These are phyloP conservation scores for Chondrosia reniformis DNA, from an alignment of 37 sponge, comb jelly and placozoan genomes.

Conservation along the genomic window DNA sequence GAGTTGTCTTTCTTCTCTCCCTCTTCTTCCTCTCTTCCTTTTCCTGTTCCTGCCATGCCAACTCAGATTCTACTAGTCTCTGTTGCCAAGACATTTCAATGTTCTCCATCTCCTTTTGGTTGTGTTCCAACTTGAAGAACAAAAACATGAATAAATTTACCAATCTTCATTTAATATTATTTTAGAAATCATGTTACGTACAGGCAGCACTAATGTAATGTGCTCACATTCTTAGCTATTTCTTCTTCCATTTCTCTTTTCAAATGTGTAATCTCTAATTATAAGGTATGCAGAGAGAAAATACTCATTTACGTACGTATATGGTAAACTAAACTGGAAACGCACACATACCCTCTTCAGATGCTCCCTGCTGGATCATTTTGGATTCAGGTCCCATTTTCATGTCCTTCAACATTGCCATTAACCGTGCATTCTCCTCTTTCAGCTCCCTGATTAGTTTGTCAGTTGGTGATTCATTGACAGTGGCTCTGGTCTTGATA, in stretches of 20 bases:
- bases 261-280: constrained; percentile 35
- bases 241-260: constrained; percentile 59
- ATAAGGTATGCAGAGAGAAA: neutral
- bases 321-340: neutral
- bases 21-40: constrained; percentile 21
- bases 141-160: neutral
- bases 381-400: neutral
- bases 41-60: constrained; percentile 34
- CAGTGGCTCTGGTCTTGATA: constrained; percentile 60
- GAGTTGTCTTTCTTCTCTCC: constrained; percentile 42
- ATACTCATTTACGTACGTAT: neutral
- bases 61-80: constrained; percentile 37
- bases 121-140: constrained; percentile 28
- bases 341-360: constrained; percentile 27
- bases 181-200: no score
- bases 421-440: constrained; percentile 65
- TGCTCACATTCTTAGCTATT: constrained; percentile 31
- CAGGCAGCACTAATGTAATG: neutral
- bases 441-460: constrained; percentile 62
- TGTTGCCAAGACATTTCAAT: constrained; percentile 52
- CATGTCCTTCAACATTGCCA: constrained; percentile 46
- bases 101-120: constrained; percentile 62
- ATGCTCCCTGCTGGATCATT: constrained; percentile 2
- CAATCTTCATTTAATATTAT: neutral
- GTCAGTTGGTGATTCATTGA: constrained; percentile 74